Evolutionary conservation across 2,888 invertebrate species (phyloP).

Genomic region (Leptopilina drosophilae): DNA sequence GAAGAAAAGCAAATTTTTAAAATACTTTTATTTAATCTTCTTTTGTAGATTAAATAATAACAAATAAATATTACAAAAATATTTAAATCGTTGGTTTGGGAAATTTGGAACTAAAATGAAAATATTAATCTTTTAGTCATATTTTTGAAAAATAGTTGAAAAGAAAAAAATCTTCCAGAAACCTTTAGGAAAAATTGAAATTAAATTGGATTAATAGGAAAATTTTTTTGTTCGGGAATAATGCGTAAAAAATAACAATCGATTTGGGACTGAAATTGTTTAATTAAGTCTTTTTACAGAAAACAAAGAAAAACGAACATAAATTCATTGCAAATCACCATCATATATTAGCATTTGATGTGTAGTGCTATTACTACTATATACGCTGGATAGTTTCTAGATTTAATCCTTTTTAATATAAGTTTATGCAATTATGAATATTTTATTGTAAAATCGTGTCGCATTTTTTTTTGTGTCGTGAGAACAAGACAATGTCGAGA

Average conservation of each 20-base stretch:
- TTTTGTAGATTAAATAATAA: too few relatives aligned
- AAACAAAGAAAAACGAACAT: conserved; percentile 73
- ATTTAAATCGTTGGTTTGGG: too few relatives aligned
- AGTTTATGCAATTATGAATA: conserved; percentile 67
- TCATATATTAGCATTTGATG: conserved; percentile 74
- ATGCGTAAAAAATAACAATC: conserved; percentile 2
- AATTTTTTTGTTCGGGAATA: too few relatives aligned
- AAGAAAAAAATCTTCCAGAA: too few relatives aligned
- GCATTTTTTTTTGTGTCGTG: conserved; percentile 51
- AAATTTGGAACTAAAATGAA: too few relatives aligned
- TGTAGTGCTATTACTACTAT: conserved; percentile 71
- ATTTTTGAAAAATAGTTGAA: too few relatives aligned
- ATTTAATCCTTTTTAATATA: conserved; percentile 65
- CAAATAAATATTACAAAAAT: too few relatives aligned
- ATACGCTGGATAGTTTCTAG: conserved; percentile 73
- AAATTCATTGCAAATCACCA: conserved; percentile 74
- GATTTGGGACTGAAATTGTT: conserved; percentile 71
- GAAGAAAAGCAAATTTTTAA: too few relatives aligned
- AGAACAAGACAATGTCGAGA: conserved; percentile 57
- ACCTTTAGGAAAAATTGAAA: too few relatives aligned
- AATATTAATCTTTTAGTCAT: too few relatives aligned
- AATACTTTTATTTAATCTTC: too few relatives aligned
- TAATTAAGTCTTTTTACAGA: conserved; percentile 74
- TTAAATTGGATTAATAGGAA: too few relatives aligned
- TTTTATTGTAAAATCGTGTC: conserved; percentile 65